Evolutionary conservation across 2,888 invertebrate species (phyloP).

Genomic region (Xanthia togata): DNA sequence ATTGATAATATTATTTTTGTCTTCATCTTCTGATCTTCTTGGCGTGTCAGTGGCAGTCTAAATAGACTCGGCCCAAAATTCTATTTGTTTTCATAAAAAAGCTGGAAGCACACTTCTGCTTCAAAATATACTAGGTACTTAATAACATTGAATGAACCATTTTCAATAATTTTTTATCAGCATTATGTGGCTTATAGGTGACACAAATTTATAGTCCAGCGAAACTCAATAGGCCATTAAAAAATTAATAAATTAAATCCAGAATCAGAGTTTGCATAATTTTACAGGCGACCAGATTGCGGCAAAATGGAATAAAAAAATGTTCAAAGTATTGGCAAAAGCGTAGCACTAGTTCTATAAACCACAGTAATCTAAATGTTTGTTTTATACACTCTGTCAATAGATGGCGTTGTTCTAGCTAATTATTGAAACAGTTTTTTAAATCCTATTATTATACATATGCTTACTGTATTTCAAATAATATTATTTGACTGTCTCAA

Average conservation of each 20-base stretch:
- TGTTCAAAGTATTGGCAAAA: background rate
- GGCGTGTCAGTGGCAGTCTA: too few relatives aligned
- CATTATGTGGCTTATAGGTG: conserved; percentile 42
- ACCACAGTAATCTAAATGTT: background rate
- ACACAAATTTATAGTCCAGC: conserved; percentile 60
- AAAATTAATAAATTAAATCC: conserved; percentile 50
- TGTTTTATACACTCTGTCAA: background rate
- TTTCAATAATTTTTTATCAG: conserved; percentile 43
- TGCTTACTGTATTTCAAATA: background rate
- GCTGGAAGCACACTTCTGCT: background rate
- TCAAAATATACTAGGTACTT: background rate
- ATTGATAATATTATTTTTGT: background rate
- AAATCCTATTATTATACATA: background rate
- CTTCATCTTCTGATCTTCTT: too few relatives aligned
- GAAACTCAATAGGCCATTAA: conserved; percentile 52
- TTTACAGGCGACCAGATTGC: conserved; percentile 1
- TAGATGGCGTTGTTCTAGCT: background rate
- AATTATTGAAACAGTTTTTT: background rate
- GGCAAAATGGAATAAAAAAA: background rate
- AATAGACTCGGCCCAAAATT: too few relatives aligned
- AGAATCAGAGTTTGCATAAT: conserved; percentile 40
- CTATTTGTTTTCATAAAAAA: background rate
- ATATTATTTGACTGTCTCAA: background rate
- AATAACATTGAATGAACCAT: background rate
- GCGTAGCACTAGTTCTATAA: background rate